Conservation (phyloP, 1,140 invertebrate genomes). For the Drosophila simulans region DNA sequence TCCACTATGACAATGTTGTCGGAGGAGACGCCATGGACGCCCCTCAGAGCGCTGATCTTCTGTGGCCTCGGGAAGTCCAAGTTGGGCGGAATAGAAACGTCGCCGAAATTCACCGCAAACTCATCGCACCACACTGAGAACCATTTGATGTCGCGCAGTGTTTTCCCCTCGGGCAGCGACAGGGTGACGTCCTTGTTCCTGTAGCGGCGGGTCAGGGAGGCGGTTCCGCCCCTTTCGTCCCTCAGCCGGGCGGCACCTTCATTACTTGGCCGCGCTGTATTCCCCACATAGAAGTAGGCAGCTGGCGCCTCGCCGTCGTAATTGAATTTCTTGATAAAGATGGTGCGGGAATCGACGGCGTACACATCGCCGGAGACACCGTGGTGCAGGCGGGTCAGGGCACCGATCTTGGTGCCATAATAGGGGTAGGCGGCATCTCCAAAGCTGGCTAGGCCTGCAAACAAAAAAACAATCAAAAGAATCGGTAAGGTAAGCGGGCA, state of each 20-base stretch:
- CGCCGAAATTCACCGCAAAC: conserved; percentile 95
- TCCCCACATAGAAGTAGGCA: conserved; percentile 94
- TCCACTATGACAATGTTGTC: conserved; percentile 95
- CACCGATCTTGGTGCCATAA: conserved; percentile 91
- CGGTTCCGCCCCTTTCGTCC: conserved; percentile 91
- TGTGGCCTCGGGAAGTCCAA: conserved; percentile 93
- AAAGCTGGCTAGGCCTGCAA: conserved; percentile 50
- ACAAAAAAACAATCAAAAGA: conserved; percentile 32
- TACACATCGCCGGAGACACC: conserved; percentile 93
- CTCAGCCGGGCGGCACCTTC: conserved; percentile 90
- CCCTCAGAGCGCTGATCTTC: conserved; percentile 90
- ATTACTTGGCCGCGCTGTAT: conserved; percentile 87
- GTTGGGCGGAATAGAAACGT: conserved; percentile 91
- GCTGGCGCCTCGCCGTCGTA: conserved; percentile 96
- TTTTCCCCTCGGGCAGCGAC: conserved; percentile 93
- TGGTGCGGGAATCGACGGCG: conserved; percentile 93
- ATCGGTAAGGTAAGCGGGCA: conserved; percentile 22
- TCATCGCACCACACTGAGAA: conserved; percentile 96
- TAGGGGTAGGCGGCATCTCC: conserved; percentile 86
- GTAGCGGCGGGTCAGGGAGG: conserved; percentile 89
- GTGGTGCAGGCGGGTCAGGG: conserved; percentile 91
- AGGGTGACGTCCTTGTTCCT: conserved; percentile 92
- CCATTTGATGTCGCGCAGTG: conserved; percentile 92
- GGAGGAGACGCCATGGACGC: conserved; percentile 93
- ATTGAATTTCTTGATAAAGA: conserved; percentile 94